Evolutionary conservation across 2,113 vertebrate species (phyloP), one percentile per base, ranked within the genome.

Genomic region (Tautogolabrus adspersus): DNA sequence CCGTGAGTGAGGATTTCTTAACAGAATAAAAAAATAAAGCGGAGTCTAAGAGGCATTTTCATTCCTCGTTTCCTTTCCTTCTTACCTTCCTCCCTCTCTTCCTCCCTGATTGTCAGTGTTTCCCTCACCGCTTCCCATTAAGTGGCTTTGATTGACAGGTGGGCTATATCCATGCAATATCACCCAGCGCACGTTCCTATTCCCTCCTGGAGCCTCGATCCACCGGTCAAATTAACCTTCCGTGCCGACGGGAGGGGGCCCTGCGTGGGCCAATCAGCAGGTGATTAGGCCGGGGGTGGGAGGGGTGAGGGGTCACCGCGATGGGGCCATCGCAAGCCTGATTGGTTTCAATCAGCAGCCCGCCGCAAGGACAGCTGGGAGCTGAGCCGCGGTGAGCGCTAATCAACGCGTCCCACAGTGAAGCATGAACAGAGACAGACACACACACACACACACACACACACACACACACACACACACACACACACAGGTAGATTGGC

Each of bases 291-390:
- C 89, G 78, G 79, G 87, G 91, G 91, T 87, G 87, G 91, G 90
- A 81, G 88, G 91, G 93, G 91, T 93, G 90, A 93, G 87, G 93
- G 93, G 93, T 93, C 93, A 93, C 89, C 3, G 88, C 86, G 82
- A 93, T 93, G 93, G 88, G 91, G 91, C 93, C 91, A 93, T 93
- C 88, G 91, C 87, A 87, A 87, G 91, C 91, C 91, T 93, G 93
- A 93, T 93, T 93, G 93, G 93, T 93, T 93, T 93, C 93, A 93
- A 93, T 93, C 93, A 93, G 83, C 75, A 83, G 89, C 88, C 84
- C 64, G 88, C 80, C 87, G 79, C 89, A 86, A 91, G 93, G 91
- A 93, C 93, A 93, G 91, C 91, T 93, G 93, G 91, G 91, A 93
- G 88, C 93, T 91, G 93, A 91, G 90, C 90, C 40, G 82, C 90